A percentile compares a stretch with the other conserved stretches of the same genome.
These are phyloP conservation scores for Actinostola sp. DNA, from an alignment of 92 coral and sea anemone species.

Conservation along the genomic window DNA sequence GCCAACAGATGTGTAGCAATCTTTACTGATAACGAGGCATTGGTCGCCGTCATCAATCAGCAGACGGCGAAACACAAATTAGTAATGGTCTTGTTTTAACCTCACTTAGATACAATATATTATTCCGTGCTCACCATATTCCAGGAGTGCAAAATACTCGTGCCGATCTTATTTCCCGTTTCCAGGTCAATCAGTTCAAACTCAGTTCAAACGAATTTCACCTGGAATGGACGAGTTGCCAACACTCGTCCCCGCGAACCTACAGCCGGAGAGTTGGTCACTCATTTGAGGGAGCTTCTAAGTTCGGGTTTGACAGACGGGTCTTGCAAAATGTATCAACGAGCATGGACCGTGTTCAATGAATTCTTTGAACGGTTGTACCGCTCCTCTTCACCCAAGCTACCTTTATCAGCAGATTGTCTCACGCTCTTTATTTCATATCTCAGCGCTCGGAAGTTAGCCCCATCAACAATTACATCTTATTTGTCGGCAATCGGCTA, in stretches of 20 bases:
- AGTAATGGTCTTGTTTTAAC: slow-evolving; percentile 29
- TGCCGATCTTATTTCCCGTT: slow-evolving; percentile 30
- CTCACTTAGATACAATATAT: slow-evolving; percentile 12
- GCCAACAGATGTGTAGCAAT: slow-evolving; percentile 32
- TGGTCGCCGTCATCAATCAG: slow-evolving; percentile 28
- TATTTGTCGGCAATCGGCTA: slow-evolving; percentile 33
- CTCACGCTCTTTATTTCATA: slow-evolving; percentile 29
- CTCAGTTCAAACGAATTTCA: too few relatives aligned
- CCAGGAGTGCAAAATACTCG: slow-evolving; percentile 29
- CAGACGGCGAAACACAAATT: slow-evolving; percentile 25
- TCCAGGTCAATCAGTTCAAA: too few relatives aligned
- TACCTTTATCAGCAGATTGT: slow-evolving; percentile 3
- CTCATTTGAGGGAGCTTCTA: slow-evolving; percentile 13
- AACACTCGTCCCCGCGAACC: too few relatives aligned
- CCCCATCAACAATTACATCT: too few relatives aligned
- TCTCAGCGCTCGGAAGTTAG: slow-evolving; percentile 25
- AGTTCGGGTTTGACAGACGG: too few relatives aligned
- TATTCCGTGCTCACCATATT: slow-evolving; percentile 25
- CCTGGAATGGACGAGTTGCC: too few relatives aligned
- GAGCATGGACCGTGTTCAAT: slow-evolving; percentile 20
- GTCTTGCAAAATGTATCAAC: too few relatives aligned
- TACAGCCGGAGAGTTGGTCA: slow-evolving; percentile 40
- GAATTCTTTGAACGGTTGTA: slow-evolving; percentile 14
- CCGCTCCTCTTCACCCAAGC: not conserved
- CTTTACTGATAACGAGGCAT: too few relatives aligned